A percentile compares a stretch with the other conserved stretches of the same genome.
phyloP scores from a whole-genome alignment of 2,113 vertebrate species.

The Pseudopodoces humilis region DNA sequence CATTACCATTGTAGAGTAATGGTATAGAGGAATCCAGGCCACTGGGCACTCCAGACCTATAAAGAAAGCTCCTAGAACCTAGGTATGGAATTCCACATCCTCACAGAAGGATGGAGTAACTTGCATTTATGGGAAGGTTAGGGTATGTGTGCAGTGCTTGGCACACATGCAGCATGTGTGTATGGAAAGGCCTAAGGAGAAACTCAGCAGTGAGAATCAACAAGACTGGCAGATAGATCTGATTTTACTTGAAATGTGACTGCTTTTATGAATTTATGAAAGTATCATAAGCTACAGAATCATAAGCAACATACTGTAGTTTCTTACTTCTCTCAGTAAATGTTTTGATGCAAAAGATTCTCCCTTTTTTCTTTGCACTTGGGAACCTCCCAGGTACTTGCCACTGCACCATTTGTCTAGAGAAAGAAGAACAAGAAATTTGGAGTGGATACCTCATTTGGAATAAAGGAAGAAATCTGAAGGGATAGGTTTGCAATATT shows the following conservation, averaged over 20 bases:
- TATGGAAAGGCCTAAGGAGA: neutral
- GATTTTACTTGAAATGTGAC: neutral
- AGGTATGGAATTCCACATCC: neutral
- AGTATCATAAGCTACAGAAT: neutral
- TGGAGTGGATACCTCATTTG: neutral
- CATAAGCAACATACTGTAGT: neutral
- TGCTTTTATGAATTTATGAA: neutral
- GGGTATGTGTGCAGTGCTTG: neutral
- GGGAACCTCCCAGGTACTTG: neutral
- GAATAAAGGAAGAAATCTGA: neutral
- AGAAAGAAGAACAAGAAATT: neutral
- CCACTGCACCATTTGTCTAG: neutral
- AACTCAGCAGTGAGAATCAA: neutral
- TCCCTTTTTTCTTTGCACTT: neutral
- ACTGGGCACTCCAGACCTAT: neutral
- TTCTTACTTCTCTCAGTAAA: neutral
- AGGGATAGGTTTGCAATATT: neutral
- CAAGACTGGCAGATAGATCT: neutral
- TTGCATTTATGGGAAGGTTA: neutral
- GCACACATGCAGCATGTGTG: rapidly evolving
- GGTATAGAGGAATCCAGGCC: neutral
- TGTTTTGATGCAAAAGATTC: neutral
- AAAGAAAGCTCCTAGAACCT: neutral
- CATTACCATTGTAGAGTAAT: too few species aligned
- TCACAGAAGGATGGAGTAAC: neutral